Conservation (phyloP, 2,888 invertebrate genomes). For the Sabellastarte sp. region DNA sequence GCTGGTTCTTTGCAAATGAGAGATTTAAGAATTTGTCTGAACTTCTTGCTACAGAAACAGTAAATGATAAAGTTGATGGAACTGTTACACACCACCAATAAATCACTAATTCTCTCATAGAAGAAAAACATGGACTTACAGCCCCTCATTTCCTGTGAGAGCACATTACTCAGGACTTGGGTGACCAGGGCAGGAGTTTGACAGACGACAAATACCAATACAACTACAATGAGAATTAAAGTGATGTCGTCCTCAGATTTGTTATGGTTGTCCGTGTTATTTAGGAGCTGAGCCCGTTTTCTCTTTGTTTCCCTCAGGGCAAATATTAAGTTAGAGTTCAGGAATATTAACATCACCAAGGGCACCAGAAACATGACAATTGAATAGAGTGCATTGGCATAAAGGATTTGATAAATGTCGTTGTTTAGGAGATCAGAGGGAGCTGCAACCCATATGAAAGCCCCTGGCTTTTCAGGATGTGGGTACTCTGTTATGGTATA, state of each 20-base stretch:
- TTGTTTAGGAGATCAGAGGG: slow-evolving; percentile 7
- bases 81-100: slow-evolving; percentile 19
- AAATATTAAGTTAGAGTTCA: slow-evolving; percentile 20
- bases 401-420: slow-evolving; percentile 18
- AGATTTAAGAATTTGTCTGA: slow-evolving; percentile 16
- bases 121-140: slow-evolving; percentile 17
- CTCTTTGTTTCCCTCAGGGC: slow-evolving; percentile 19
- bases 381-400: slow-evolving; percentile 19
- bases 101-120: slow-evolving; percentile 20
- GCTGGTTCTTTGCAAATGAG: slow-evolving; percentile 14
- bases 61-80: slow-evolving; percentile 25
- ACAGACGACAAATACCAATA: slow-evolving; percentile 21
- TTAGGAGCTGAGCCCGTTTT: slow-evolving; percentile 17
- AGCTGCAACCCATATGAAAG: background rate
- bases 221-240: slow-evolving; percentile 21
- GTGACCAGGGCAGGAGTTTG: slow-evolving; percentile 23
- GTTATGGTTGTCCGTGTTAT: slow-evolving; percentile 8
- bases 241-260: slow-evolving; percentile 25
- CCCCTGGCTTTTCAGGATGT: background rate
- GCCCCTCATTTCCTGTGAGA: background rate
- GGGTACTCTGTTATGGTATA: slow-evolving; percentile 2
- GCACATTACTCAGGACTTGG: slow-evolving; percentile 15
- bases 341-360: slow-evolving; percentile 16
- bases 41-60: slow-evolving; percentile 21
- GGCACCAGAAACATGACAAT: slow-evolving; percentile 21